Percentiles rank a stretch among this genome's conserved stretches.
Evolutionary conservation across 2,888 invertebrate genomes (phyloP).

Genomic region (Tetropium fuscum): DNA sequence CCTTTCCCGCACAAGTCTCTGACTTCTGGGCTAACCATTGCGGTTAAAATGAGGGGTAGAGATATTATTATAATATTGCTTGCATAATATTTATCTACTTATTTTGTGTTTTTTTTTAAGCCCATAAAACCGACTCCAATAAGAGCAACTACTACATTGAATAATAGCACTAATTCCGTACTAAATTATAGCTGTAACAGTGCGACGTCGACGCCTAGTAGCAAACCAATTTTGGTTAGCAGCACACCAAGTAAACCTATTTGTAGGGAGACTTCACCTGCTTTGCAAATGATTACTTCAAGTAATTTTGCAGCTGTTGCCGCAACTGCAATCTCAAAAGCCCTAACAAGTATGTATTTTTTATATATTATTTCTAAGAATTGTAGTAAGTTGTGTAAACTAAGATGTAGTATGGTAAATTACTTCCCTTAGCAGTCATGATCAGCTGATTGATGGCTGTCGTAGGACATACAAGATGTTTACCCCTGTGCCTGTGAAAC

Average conservation of each 20-base stretch:
- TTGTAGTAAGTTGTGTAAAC: too few species aligned
- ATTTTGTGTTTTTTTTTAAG: slow-evolving; percentile 66
- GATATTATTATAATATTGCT: too few species aligned
- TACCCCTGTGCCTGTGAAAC: too few species aligned
- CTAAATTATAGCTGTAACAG: slow-evolving; percentile 65
- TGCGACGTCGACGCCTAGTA: slow-evolving; percentile 61
- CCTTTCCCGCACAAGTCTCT: too few species aligned
- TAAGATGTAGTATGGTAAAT: too few species aligned
- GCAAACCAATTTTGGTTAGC: slow-evolving; percentile 59
- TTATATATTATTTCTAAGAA: too few species aligned
- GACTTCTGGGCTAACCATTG: too few species aligned
- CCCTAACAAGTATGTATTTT: slow-evolving; percentile 42
- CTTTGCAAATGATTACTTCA: slow-evolving; percentile 46
- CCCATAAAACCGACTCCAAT: slow-evolving; percentile 90
- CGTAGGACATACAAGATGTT: too few species aligned
- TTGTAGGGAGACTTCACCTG: slow-evolving; percentile 39
- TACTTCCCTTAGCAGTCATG: too few species aligned
- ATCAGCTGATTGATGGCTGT: too few species aligned
- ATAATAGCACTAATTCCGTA: slow-evolving; percentile 68
- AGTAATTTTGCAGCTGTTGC: slow-evolving; percentile 77
- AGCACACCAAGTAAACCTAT: slow-evolving; percentile 61
- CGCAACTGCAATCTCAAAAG: slow-evolving; percentile 57
- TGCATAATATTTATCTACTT: not conserved
- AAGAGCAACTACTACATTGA: slow-evolving; percentile 70
- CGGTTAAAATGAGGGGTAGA: too few species aligned